Evolutionary conservation across 2,797 vertebrate species (phyloP).

Genomic region (Calcarius lapponicus): DNA sequence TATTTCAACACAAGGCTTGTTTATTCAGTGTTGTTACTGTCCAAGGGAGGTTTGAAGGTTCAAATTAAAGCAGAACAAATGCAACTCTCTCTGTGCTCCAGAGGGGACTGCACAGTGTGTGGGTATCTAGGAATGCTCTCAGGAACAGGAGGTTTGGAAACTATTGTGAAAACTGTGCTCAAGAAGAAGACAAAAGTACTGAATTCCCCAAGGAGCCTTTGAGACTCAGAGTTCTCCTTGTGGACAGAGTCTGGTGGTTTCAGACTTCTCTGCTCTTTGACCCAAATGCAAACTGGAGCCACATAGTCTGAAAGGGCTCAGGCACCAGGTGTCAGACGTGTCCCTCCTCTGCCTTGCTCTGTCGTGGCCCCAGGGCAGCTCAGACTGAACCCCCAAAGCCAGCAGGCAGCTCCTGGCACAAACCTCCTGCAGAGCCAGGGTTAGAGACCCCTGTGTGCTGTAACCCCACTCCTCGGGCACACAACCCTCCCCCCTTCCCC

Average conservation of each 20-base stretch:
- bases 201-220: neutral
- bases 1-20: neutral
- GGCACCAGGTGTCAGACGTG: neutral
- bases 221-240: neutral
- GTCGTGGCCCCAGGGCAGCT: neutral
- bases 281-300: neutral
- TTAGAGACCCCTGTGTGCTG: neutral
- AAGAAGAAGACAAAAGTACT: neutral
- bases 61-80: neutral
- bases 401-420: neutral
- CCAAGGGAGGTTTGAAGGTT: neutral
- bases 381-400: accelerated
- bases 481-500: neutral
- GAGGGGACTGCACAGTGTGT: neutral
- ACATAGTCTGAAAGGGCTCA: neutral
- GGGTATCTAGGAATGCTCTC: neutral
- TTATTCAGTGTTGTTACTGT: neutral
- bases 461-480: neutral
- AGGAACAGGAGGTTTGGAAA: neutral
- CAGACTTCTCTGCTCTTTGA: neutral
- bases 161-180: neutral
- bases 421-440: neutral
- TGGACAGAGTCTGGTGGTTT: neutral
- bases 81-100: neutral
- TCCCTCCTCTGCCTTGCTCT: neutral